Percentiles rank a stretch among this genome's conserved stretches.
Conservation (phyloP, 2,113 vertebrate species). For the Oplegnathus fasciatus region DNA sequence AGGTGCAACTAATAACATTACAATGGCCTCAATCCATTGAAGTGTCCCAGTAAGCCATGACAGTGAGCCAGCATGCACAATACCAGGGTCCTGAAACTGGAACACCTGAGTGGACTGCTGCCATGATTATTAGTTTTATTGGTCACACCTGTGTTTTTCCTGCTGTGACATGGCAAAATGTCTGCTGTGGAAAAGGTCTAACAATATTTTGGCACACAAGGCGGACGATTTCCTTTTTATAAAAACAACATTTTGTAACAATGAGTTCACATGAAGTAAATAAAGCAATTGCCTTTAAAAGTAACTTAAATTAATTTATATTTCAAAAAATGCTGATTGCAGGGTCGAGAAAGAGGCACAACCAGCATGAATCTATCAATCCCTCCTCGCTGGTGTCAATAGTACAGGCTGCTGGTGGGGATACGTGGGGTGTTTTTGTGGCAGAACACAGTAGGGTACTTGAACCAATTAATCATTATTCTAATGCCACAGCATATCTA, state of each 20-base stretch:
- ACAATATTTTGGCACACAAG: neutral
- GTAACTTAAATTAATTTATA: conserved; percentile 39
- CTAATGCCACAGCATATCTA: conserved; percentile 51
- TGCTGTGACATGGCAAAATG: conserved; percentile 19
- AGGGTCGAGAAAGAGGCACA: conserved; percentile 21
- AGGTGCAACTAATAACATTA: conserved; percentile 37
- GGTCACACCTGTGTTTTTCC: conserved; percentile 43
- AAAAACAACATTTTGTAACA: neutral
- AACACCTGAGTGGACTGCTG: conserved; percentile 47
- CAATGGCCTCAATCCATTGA: conserved; percentile 51
- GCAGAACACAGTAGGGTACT: conserved; percentile 43
- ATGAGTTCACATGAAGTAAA: neutral
- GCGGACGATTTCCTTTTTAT: neutral
- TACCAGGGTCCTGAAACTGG: conserved; percentile 23
- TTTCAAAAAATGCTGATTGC: conserved; percentile 7
- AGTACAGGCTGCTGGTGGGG: conserved; percentile 13
- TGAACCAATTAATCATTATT: conserved; percentile 60
- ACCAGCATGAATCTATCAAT: conserved; percentile 60
- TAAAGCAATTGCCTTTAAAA: conserved; percentile 8
- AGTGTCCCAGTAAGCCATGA: conserved; percentile 31
- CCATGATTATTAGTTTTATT: conserved; percentile 46
- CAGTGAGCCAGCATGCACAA: conserved; percentile 43
- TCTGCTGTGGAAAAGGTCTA: conserved; percentile 11
- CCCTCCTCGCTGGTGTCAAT: conserved; percentile 8
- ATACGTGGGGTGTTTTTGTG: conserved; percentile 53